Evolutionary conservation across 2,797 vertebrate genomes (phyloP), one percentile per base, ranked within the genome.

Genomic region (Xyrichtys novacula): DNA sequence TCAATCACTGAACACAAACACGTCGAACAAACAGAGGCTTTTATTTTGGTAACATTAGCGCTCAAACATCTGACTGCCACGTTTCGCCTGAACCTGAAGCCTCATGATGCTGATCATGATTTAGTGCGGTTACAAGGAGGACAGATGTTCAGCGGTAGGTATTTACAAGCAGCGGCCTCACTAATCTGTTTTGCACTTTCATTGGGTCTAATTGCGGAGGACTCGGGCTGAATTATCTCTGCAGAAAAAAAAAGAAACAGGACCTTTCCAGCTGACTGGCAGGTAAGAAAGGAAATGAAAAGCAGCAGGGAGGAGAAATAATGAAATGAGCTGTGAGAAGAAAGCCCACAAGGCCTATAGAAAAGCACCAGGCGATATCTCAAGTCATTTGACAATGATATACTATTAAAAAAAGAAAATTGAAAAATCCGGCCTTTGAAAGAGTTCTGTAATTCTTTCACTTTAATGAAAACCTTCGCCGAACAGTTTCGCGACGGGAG

Each of bases 131-230:
- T 23, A 59, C 44, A 44, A 56, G 40, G 49, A 56, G n/a, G 74
- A 77, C 86, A 89, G 86, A 80, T 89, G 85, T 83, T 87, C 46
- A 2, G 68, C 32, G 15, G 63, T 8, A 36, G 61, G 67, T 74
- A 61, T 85, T 80, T 78, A 78, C 75, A 62, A 65, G 81, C 78
- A 28, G 60, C 4, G 12, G 55, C 29, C 66, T 55, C 69, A 11
- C 77, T 86, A 86, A 90, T 84, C 84, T 80, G 72, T 78, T 88
- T 67, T 76, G 53, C 71, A 69, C 71, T 85, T 78, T 72, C 25
- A 49, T 65, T 81, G 20, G 53, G 42, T 81, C 55, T 78, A 83
- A 87, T 77, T 77, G 69, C 56, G 39, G 48, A 65, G 31, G 56
- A 74, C 71, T 65, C 55, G 78, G 73, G 67, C 38, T 26, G 32